Conservation (phyloP, 2,113 vertebrate species). For the Oostethus manadensis region DNA sequence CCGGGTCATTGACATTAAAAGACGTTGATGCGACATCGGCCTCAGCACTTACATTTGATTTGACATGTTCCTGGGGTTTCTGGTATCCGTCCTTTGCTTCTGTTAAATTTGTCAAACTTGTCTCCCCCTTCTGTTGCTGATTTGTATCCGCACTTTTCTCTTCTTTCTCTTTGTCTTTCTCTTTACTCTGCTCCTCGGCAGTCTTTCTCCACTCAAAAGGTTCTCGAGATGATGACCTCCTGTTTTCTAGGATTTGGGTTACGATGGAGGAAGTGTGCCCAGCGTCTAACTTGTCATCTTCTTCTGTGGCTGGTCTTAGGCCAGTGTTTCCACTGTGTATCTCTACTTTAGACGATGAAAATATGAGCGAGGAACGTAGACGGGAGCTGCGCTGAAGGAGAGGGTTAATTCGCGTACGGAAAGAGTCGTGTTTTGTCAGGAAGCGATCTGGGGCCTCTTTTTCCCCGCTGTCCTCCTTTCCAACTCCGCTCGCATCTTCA, state of each 20-base stretch:
- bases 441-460: conserved; percentile 61
- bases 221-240: conserved; percentile 66
- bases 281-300: conserved; percentile 74
- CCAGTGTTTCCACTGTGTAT: conserved; percentile 67
- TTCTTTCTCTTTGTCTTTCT: conserved; percentile 27
- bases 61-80: conserved; percentile 34
- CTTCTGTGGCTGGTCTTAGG: conserved; percentile 51
- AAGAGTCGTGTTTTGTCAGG: conserved; percentile 83
- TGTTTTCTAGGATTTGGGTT: conserved; percentile 86
- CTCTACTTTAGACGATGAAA: conserved; percentile 86
- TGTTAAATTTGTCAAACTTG: conserved; percentile 26
- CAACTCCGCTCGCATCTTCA: conserved; percentile 31
- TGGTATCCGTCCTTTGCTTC: conserved; percentile 35
- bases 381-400: conserved; percentile 90
- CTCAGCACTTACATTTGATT: conserved; percentile 12
- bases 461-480: conserved; percentile 1
- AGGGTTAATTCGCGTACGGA: conserved; percentile 85
- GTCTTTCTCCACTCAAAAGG: conserved; percentile 70
- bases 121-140: conserved; percentile 14
- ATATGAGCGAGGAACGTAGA: conserved; percentile 94
- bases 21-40: conserved; percentile 25
- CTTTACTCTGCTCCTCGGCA: conserved; percentile 41
- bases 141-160: conserved; percentile 23
- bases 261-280: conserved; percentile 80
- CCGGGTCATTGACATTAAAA: conserved; percentile 66